Base-by-base conservation (phyloP, 64 coral and sea anemone genomes). In the Actinia equina region DNA sequence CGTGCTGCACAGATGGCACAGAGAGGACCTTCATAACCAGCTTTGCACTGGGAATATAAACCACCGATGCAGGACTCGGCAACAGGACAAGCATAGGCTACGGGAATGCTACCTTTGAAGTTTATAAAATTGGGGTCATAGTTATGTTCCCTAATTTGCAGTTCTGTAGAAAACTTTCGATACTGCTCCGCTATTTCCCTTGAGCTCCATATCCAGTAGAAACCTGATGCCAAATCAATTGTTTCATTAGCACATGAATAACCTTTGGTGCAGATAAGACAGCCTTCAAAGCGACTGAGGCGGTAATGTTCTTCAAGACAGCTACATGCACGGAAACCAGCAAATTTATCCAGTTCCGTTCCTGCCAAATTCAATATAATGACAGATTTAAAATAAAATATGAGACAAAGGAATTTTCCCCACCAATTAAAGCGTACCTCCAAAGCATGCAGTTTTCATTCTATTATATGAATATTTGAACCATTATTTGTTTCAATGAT, bases 181-280 rank as follows among this genome's bases (percentile, higher is more conserved):
- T 64, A 64, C 18, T 88, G 58, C 43, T 87, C 60, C 4, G 45
- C 67, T 3, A 64, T 22, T 2, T 9, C 22, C 43, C 86, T 45
- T 37, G 65, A 57, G n/a, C 46, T 44, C 89, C 89, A 91, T 44
- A 20, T 86, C 83, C 84, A 86, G 83, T 49, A 91, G 76, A 80
- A 91, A 4, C 89, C 83, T 43, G 77, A 51, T 16, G 63, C 43
- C 44, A 91, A 60, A 4, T 55, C 79, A 17, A 86, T 85, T 15
- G 83, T 86, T 58, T 85, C 89, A 44, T 91, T 91, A 3, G 46
- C 3, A 77, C 89, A 91, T 18, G 52, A 44, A 43, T 86, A 91
- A 41, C 83, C 55, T 37, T 84, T 46, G 23, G 44, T 54, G 15
- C 55, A 57, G 11, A 57, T 12, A 57, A 11, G 13, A 57, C 55